These are phyloP conservation scores for Heterochromis multidens DNA, from an alignment of 2,113 vertebrate genomes.

Conservation along the genomic window DNA sequence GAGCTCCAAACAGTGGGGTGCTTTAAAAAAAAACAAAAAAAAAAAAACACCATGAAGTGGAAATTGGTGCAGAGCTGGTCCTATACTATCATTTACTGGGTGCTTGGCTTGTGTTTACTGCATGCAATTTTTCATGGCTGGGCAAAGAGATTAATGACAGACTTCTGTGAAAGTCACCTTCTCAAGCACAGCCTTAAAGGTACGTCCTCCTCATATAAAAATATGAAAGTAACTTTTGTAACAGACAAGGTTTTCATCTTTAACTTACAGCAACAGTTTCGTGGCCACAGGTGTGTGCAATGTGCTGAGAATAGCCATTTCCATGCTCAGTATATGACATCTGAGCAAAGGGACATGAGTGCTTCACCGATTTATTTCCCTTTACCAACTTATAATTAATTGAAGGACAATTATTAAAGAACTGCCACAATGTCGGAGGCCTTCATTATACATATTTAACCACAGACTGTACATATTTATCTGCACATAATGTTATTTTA, in stretches of 20 bases:
- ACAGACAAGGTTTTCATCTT: not conserved
- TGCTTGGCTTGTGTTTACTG: not conserved
- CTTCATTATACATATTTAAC: not conserved
- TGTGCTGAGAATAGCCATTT: not conserved
- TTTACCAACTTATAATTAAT: not conserved
- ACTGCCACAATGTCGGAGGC: not conserved
- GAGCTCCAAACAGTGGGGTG: not conserved
- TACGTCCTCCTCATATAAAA: not conserved
- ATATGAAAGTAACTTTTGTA: not conserved
- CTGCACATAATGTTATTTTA: not conserved
- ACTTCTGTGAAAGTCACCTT: not conserved
- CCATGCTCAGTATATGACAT: not conserved
- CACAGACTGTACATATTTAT: not conserved
- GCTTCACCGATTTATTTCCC: not conserved
- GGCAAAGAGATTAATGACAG: not conserved
- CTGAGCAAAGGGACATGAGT: not conserved
- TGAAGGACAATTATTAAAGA: not conserved
- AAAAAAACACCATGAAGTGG: not conserved
- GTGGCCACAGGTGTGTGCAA: not conserved
- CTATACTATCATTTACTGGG: not conserved
- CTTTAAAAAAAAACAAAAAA: not conserved
- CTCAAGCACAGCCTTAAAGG: not conserved
- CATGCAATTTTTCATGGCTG: not conserved
- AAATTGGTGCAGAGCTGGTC: not conserved
- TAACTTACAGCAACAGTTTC: not conserved